Percentiles rank a stretch among this genome's conserved stretches.
These are phyloP conservation scores for Notolabrus celidotus DNA, from an alignment of 2,797 vertebrate genomes.

Conservation along the genomic window DNA sequence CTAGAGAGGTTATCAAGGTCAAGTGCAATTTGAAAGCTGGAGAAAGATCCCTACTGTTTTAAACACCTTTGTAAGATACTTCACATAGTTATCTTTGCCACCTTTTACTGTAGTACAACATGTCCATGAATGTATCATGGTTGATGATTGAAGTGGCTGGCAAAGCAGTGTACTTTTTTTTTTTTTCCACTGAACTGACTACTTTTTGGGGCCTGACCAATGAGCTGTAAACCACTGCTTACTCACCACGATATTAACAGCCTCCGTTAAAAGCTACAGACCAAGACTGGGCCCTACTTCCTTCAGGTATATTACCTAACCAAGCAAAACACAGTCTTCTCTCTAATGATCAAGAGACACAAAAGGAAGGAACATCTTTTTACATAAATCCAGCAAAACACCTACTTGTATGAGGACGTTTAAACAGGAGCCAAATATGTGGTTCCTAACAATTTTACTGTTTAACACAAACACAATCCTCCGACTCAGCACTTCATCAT, in stretches of 20 bases:
- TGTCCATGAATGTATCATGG: neutral
- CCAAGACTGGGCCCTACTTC: too few relatives aligned
- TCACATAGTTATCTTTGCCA: neutral
- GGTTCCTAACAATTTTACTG: neutral
- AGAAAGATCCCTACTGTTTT: neutral
- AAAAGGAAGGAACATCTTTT: neutral
- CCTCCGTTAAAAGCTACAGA: neutral
- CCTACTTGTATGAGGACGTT: neutral
- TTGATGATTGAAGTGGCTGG: neutral
- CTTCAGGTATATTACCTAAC: too few relatives aligned
- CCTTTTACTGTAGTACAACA: neutral
- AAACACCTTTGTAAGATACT: neutral
- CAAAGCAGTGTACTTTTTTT: neutral
- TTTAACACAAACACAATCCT: neutral
- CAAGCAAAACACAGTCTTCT: too few relatives aligned
- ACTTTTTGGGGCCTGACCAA: neutral
- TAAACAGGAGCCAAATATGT: neutral
- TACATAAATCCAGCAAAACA: neutral
- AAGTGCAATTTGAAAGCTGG: slow-evolving; percentile 1
- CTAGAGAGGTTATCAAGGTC: neutral
- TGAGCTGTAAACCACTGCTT: neutral
- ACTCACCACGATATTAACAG: neutral
- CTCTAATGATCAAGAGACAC: neutral
- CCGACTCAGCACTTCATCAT: slow-evolving; percentile 6
- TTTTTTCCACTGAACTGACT: neutral